These are phyloP conservation scores for Vanessa cardui DNA, from an alignment of 2,888 invertebrate genomes.

Conservation along the genomic window DNA sequence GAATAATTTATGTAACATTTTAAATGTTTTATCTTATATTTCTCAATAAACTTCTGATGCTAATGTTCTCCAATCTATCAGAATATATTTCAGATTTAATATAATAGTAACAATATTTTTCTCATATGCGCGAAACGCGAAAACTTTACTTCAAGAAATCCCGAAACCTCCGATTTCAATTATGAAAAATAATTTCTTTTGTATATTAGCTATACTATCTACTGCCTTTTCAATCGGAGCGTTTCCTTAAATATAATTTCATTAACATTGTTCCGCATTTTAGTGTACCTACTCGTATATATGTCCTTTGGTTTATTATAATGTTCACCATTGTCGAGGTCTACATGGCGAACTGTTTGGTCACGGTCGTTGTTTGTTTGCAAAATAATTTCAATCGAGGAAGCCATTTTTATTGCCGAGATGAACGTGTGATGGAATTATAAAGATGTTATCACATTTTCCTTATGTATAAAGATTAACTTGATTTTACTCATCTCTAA, in stretches of 20 bases:
- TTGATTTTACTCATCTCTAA: background rate
- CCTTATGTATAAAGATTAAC: background rate
- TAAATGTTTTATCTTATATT: too few relatives aligned
- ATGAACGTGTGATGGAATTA: constrained; percentile 6
- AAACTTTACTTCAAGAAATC: too few relatives aligned
- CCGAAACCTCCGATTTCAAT: too few relatives aligned
- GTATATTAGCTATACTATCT: background rate
- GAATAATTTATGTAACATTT: too few relatives aligned
- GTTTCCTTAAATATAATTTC: background rate
- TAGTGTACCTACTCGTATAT: constrained; percentile 16
- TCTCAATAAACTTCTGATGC: too few relatives aligned
- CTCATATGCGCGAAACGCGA: too few relatives aligned
- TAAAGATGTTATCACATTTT: constrained; percentile 11
- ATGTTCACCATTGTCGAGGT: constrained; percentile 35
- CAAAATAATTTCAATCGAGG: constrained; percentile 57
- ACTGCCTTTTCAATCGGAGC: background rate
- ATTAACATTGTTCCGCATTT: constrained; percentile 19
- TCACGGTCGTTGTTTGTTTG: constrained; percentile 48
- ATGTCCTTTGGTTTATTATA: constrained; percentile 21
- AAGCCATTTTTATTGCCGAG: constrained; percentile 52
- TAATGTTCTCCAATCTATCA: too few relatives aligned
- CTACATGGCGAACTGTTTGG: constrained; percentile 40
- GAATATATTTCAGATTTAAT: too few relatives aligned
- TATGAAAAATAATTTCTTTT: background rate
- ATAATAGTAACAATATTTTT: too few relatives aligned